Evolutionary conservation across 2,888 invertebrate genomes (phyloP).

Genomic region (Nasonia oneida): DNA sequence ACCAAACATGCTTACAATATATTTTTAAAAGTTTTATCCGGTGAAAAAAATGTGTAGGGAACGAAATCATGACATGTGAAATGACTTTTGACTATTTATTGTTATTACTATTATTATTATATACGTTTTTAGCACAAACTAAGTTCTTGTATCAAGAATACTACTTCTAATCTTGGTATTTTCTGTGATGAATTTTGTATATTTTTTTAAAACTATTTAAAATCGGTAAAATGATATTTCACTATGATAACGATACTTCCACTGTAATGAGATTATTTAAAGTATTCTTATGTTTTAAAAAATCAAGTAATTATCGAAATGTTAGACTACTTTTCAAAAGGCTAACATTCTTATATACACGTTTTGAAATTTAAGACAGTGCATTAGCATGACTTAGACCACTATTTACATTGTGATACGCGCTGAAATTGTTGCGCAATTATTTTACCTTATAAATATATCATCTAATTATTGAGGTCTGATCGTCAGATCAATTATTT

Average conservation of each 20-base stretch:
- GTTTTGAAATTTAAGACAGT: conserved; percentile 16
- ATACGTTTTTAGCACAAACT: conserved; percentile 48
- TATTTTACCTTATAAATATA: conserved; percentile 45
- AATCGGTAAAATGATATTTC: conserved; percentile 34
- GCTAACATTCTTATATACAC: conserved; percentile 17
- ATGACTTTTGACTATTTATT: background rate
- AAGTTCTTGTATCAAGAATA: conserved; percentile 37
- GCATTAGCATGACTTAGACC: conserved; percentile 47
- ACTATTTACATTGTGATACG: conserved; percentile 55
- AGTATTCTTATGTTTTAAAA: conserved; percentile 63
- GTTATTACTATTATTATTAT: conserved; percentile 34
- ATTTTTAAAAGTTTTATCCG: conserved; percentile 33
- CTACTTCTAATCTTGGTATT: conserved; percentile 38
- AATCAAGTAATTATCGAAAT: conserved; percentile 22
- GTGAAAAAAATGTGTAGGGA: conserved; percentile 23
- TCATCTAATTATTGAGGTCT: conserved; percentile 47
- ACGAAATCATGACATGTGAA: conserved; percentile 11
- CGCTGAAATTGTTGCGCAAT: conserved; percentile 31
- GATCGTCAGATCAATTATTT: conserved; percentile 44
- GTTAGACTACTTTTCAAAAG: conserved; percentile 30
- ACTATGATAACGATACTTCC: conserved; percentile 54
- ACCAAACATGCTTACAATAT: conserved; percentile 32
- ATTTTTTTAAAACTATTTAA: conserved; percentile 10
- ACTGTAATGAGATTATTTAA: conserved; percentile 68
- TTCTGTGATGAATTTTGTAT: conserved; percentile 54